phyloP scores from a whole-genome alignment of 2,113 vertebrate species.

The Micromys minutus region DNA sequence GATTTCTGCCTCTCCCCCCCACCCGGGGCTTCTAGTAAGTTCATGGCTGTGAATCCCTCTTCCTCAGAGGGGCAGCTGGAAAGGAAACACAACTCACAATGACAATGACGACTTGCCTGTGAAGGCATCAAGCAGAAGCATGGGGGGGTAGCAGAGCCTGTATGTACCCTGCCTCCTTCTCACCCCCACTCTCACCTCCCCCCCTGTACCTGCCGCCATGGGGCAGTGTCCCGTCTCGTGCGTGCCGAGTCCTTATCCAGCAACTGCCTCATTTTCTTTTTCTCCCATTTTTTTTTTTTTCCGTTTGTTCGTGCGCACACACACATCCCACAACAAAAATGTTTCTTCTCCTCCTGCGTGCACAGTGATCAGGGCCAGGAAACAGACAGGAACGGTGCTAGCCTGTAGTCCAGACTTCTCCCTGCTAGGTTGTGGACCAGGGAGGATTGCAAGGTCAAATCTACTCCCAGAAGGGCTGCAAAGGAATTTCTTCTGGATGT shows the following conservation, averaged over 20 bases:
- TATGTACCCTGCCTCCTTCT: not conserved
- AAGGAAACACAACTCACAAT: not conserved
- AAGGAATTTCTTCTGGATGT: constrained; percentile 22
- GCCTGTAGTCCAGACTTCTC: not conserved
- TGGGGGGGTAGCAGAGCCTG: not conserved
- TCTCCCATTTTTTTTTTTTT: not conserved
- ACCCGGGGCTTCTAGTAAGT: not conserved
- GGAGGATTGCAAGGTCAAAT: not conserved
- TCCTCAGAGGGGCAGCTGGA: not conserved
- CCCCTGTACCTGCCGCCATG: accelerated
- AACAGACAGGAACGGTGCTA: not conserved
- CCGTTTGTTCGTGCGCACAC: not conserved
- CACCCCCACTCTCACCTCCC: not conserved
- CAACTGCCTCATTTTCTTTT: constrained; percentile 16
- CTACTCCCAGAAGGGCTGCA: not conserved
- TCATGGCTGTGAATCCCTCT: not conserved
- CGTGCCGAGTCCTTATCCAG: not conserved
- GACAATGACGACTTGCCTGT: accelerated
- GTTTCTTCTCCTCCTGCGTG: not conserved
- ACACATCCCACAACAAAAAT: constrained; percentile 2
- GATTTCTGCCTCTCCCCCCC: not conserved
- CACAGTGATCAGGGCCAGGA: not conserved
- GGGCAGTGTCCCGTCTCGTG: not conserved
- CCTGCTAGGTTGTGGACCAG: not conserved
- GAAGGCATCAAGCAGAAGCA: not conserved